Conservation (phyloP, 2,888 invertebrate species). For the Parnassius orleans region DNA sequence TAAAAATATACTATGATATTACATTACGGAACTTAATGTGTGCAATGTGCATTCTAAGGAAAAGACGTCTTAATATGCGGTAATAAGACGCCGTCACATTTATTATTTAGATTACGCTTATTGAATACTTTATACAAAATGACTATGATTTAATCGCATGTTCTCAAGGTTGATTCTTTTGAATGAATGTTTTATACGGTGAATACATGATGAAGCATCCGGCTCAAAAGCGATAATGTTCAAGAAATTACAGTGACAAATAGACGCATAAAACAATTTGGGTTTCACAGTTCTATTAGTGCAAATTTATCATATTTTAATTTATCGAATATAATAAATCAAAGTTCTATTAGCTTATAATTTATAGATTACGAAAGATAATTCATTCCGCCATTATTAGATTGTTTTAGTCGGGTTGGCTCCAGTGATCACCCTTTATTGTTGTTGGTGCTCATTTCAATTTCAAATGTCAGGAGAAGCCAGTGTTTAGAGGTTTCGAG, state of each 20-base stretch:
- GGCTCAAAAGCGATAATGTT: slow-evolving; percentile 33
- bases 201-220: slow-evolving; percentile 52
- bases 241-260: slow-evolving; percentile 1
- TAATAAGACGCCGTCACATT: slow-evolving; percentile 25
- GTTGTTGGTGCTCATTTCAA: too few species aligned
- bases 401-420: too few species aligned
- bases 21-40: slow-evolving; percentile 1
- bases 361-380: too few species aligned
- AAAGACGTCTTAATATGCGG: slow-evolving; percentile 20
- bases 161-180: slow-evolving; percentile 40
- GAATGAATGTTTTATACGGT: slow-evolving; percentile 26
- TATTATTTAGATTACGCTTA: slow-evolving; percentile 41
- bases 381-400: too few species aligned
- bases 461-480: too few species aligned
- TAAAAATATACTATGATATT: slow-evolving; percentile 10
- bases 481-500: too few species aligned
- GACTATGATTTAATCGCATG: slow-evolving; percentile 45
- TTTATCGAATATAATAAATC: too few species aligned
- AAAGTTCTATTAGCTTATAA: too few species aligned
- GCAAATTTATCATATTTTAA: too few species aligned
- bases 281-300: too few species aligned
- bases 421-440: too few species aligned
- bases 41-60: slow-evolving; percentile 14
- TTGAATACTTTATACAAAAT: slow-evolving; percentile 45
- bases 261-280: too few species aligned